Conservation (phyloP, 2,797 vertebrate species). For the Mallotus villosus region DNA sequence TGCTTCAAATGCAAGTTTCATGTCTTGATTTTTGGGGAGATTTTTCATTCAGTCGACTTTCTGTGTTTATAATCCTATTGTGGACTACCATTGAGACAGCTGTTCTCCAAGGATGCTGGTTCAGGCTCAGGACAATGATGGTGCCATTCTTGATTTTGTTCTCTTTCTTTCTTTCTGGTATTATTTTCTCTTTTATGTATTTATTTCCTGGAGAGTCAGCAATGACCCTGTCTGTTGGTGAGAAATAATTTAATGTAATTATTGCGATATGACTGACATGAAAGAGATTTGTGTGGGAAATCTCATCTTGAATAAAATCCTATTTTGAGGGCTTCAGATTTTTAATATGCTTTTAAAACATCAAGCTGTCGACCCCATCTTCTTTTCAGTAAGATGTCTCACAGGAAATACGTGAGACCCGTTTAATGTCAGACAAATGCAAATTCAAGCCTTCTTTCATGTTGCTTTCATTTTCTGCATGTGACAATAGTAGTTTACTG, state of each 20-base stretch:
- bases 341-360: background rate
- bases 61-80: constrained; percentile 11
- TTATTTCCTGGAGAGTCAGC: constrained; percentile 30
- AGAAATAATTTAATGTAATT: constrained; percentile 52
- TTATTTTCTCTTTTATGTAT: constrained; percentile 58
- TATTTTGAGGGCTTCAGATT: background rate
- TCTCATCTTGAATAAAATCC: constrained; percentile 30
- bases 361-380: background rate
- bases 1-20: no score
- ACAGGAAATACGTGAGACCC: background rate
- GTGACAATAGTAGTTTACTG: background rate
- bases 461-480: background rate
- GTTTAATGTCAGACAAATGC: background rate
- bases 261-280: constrained; percentile 35
- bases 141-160: constrained; percentile 20
- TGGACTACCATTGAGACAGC: constrained; percentile 30
- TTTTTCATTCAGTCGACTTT: no score
- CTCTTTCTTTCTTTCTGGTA: constrained; percentile 41
- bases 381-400: background rate
- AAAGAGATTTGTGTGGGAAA: constrained; percentile 33
- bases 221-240: constrained; percentile 29
- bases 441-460: constrained; percentile 1
- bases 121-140: constrained; percentile 14
- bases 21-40: no score
- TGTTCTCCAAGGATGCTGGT: constrained; percentile 39